Conservation (phyloP, 2,888 invertebrate species). For the Clepsis dumicolana region DNA sequence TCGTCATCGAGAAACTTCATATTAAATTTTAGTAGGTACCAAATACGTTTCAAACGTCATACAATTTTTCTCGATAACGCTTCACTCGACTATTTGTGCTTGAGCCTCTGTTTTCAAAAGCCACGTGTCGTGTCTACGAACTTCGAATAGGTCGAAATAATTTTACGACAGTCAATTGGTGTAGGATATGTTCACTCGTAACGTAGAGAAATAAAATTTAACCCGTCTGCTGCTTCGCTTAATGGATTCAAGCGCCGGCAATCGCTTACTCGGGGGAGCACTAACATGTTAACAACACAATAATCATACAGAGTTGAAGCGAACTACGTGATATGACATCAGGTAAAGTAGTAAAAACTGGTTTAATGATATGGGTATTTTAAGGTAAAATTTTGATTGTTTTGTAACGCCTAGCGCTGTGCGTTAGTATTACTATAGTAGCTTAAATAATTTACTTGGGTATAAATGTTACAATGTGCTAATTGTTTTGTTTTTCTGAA, state of each 20-base stretch:
- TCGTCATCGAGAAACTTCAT: too few species aligned
- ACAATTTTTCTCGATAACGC: too few species aligned
- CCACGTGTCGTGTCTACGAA: too few species aligned
- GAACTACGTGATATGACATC: background rate
- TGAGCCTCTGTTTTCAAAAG: too few species aligned
- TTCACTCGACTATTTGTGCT: too few species aligned
- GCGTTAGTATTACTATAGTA: too few species aligned
- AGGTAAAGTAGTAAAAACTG: background rate
- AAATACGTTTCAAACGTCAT: too few species aligned
- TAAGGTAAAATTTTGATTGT: background rate
- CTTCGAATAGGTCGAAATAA: background rate
- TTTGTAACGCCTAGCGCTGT: background rate
- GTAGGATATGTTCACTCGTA: background rate
- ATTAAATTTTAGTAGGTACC: too few species aligned
- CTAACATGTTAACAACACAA: slow-evolving; percentile 18
- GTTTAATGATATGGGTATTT: background rate
- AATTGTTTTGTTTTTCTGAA: too few species aligned
- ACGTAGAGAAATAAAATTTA: slow-evolving; percentile 12
- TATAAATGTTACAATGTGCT: too few species aligned
- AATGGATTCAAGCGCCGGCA: slow-evolving; percentile 17
- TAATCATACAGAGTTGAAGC: slow-evolving; percentile 11
- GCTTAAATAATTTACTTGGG: too few species aligned
- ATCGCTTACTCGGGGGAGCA: slow-evolving; percentile 11
- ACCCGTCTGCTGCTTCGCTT: slow-evolving; percentile 3
- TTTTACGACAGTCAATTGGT: slow-evolving; percentile 8